Evolutionary conservation across 64 coral and sea anemone species (phyloP).

Genomic region (Pachyseris speciosa): DNA sequence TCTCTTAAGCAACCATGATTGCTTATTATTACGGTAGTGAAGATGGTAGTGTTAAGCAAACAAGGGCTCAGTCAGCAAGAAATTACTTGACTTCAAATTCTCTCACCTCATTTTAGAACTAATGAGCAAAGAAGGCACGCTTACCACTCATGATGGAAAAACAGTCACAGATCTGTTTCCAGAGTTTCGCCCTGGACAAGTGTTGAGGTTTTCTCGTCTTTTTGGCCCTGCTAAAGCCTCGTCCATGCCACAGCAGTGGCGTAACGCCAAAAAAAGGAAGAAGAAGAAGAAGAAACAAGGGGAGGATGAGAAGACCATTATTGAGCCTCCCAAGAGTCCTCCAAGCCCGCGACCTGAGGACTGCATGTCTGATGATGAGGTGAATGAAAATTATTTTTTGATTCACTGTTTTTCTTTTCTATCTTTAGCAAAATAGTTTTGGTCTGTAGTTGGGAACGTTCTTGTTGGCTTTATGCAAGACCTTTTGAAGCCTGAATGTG

Average conservation of each 20-base stretch:
- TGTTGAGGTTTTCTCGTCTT: conserved; percentile 92
- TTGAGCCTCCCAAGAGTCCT: conserved; percentile 55
- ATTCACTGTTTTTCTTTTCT: too few species aligned
- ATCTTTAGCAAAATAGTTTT: too few species aligned
- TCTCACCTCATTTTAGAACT: conserved; percentile 12
- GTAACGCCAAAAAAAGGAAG: conserved; percentile 95
- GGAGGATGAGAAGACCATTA: conserved; percentile 52
- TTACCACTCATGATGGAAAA: conserved; percentile 82
- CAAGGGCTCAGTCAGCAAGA: too few species aligned
- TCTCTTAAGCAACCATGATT: too few species aligned
- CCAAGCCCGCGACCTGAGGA: conserved; percentile 84
- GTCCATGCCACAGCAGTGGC: conserved; percentile 86
- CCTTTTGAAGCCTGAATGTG: too few species aligned
- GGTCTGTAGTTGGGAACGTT: too few species aligned
- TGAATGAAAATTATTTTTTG: neutral
- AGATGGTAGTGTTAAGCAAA: too few species aligned
- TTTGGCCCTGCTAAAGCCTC: conserved; percentile 93
- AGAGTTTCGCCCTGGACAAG: conserved; percentile 92
- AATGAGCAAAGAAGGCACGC: conserved; percentile 31
- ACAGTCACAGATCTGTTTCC: conserved; percentile 97
- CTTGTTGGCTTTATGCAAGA: too few species aligned
- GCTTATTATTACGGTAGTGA: too few species aligned
- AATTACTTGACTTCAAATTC: neutral
- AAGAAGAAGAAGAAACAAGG: conserved; percentile 96
- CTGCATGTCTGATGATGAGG: conserved; percentile 99